Evolutionary conservation across 2,113 vertebrate genomes (phyloP), one percentile per base, ranked within the genome.

Genomic region (Chaetura pelagica): DNA sequence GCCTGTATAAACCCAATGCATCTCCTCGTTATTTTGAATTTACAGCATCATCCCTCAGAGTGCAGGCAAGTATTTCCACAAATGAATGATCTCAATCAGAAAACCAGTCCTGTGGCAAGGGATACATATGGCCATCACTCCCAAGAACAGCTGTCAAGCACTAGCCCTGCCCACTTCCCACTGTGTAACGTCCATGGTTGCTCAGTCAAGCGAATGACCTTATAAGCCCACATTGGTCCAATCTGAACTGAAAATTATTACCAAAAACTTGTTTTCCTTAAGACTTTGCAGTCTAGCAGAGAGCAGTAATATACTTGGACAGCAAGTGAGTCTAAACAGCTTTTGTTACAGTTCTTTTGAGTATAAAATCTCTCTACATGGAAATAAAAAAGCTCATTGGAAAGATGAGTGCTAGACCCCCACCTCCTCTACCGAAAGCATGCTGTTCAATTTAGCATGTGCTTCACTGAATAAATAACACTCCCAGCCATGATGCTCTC

Each of bases 101-200:
- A 96, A 96, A 63, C 63, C 87, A 88, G 92, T 97, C 81, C 93
- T 94, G 91, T 96, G 91, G 94, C 96, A 96, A 91, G 84, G 95
- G 84, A 94, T 96, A 77, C 96, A 96, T 96, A 97, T 96, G 96
- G 94, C 92, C 94, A 96, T 93, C 93, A 92, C 72, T 94, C 87
- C 91, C 93, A 94, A 96, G 87, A 96, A 96, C 93, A 96, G 94
- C 95, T 96, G 96, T 95, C 95, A 97, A 90, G 94, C 92, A 90
- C 84, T 84, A 80, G 94, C 82, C 92, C 94, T 94, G 90, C 94
- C 95, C 95, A 94, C 88, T 95, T 96, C 96, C 94, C 94, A 91
- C 88, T 93, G 93, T 83, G 90, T 59, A 90, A 82, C 2, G 83
- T 96, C 93, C 93, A 8, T 54, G 76, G 48, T 5, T 95, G 96